These are phyloP conservation scores for Aphodius sticticus DNA, from an alignment of 2,888 invertebrate species.

Conservation along the genomic window DNA sequence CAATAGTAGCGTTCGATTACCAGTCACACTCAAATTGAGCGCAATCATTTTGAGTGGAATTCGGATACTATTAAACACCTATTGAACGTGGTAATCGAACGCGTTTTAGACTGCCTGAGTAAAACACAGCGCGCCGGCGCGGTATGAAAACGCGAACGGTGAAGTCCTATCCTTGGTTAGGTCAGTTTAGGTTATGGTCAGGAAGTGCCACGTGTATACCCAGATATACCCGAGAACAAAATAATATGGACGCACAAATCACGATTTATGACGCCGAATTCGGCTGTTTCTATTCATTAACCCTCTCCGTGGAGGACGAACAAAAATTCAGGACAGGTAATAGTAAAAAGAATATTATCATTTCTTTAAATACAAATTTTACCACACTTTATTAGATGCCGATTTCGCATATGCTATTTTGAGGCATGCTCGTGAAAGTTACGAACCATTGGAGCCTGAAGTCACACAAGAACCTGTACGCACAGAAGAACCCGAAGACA, in stretches of 20 bases:
- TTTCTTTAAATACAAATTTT: no score
- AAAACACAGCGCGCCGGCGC: no score
- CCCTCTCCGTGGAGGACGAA: not conserved
- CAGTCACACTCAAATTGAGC: not conserved
- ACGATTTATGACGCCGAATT: not conserved
- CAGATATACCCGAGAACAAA: no score
- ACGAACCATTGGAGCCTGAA: not conserved
- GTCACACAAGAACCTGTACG: not conserved
- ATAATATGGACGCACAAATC: no score
- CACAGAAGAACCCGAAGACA: not conserved
- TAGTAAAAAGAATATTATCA: not conserved
- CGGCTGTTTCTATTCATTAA: not conserved
- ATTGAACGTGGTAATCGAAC: not conserved
- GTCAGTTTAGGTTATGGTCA: not conserved
- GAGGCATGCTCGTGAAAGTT: not conserved
- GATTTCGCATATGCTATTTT: not conserved
- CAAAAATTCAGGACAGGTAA: not conserved
- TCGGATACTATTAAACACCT: not conserved
- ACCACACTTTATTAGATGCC: not conserved
- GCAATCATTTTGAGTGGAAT: not conserved
- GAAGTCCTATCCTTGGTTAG: not conserved
- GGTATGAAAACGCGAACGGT: no score
- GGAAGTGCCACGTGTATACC: no score
- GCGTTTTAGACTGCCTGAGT: not conserved
- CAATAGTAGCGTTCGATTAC: not conserved